Evolutionary conservation across 2,797 vertebrate species (phyloP), one percentile per base, ranked within the genome.

Genomic region (Hoplostethus mediterraneus): DNA sequence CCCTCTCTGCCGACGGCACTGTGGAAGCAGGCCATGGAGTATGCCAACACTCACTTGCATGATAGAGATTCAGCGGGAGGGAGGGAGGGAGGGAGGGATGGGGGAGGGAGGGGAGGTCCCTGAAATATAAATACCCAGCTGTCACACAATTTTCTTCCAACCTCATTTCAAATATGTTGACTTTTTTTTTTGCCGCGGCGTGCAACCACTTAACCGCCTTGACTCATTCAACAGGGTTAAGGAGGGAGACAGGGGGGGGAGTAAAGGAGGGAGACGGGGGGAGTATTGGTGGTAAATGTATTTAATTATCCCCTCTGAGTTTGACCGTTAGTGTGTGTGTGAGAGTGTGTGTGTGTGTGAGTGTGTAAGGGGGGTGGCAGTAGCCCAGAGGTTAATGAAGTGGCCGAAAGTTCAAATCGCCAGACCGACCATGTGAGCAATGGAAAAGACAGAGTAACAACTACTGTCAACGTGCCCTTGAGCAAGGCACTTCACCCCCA

Each of bases 61-160:
- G 57, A 70, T 53, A 61, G 28, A 45, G 42, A 47, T 42, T 14
- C 48, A 54, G 68, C 72, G 17, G 56, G 61, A 57, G 28, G 16
- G 1, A 73, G 45, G 5, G n/a, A 21, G 17, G 45, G 66, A 28
- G 67, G 4, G 3, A 47, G 59, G 13, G 55, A 4, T 33, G 70
- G 38, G 45, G 5, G n/a, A 21, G 17, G 45, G 66, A 28, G 67
- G 4, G 3, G 21, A 21, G 49, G 54, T 10, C 33, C 31, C 60
- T 51, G 16, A 85, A 65, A 65, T 58, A 66, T 30, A 31, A 73
- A 85, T 72, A 78, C 51, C 51, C 64, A 67, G 67, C 75, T 71
- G 78, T 65, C 80, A 75, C 54, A 33, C 25, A 72, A 68, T 72
- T 40, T 48, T 67, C 72, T 58, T 58, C 64, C 62, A 62, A 42